Percentiles rank a stretch among this genome's conserved stretches.
These are phyloP conservation scores for Malaclemys terrapin DNA, from an alignment of 2,113 vertebrate species.

Conservation along the genomic window DNA sequence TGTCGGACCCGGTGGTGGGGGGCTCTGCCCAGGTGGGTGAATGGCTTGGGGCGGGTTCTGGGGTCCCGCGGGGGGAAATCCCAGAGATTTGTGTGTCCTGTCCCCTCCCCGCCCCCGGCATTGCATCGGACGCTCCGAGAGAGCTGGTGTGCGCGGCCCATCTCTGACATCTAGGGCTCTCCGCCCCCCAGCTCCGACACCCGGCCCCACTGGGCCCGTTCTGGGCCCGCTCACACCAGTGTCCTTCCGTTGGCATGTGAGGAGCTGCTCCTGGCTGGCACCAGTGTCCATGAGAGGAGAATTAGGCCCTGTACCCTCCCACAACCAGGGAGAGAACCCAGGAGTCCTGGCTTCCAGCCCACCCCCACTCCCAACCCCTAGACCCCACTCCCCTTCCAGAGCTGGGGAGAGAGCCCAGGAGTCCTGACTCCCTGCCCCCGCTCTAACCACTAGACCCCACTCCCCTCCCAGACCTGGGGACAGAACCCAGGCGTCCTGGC, in stretches of 20 bases:
- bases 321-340: background rate
- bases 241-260: background rate
- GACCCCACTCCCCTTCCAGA: background rate
- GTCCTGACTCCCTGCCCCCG: background rate
- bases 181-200: background rate
- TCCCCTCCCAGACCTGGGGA: background rate
- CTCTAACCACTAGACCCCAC: background rate
- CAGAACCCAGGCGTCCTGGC: background rate
- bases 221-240: background rate
- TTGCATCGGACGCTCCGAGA: no score
- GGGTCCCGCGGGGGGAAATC: background rate
- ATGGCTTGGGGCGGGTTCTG: no score
- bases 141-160: background rate
- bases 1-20: constrained; percentile 80
- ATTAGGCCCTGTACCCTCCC: background rate
- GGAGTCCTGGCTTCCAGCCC: no score
- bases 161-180: background rate
- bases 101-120: background rate
- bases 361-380: background rate
- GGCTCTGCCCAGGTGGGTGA: constrained; percentile 85
- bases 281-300: background rate
- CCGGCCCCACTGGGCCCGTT: background rate
- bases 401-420: background rate
- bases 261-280: no score
- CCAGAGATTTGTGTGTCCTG: no score